Evolutionary conservation across 2,113 vertebrate genomes (phyloP), one percentile per base, ranked within the genome.

Genomic region (Mellivora capensis): DNA sequence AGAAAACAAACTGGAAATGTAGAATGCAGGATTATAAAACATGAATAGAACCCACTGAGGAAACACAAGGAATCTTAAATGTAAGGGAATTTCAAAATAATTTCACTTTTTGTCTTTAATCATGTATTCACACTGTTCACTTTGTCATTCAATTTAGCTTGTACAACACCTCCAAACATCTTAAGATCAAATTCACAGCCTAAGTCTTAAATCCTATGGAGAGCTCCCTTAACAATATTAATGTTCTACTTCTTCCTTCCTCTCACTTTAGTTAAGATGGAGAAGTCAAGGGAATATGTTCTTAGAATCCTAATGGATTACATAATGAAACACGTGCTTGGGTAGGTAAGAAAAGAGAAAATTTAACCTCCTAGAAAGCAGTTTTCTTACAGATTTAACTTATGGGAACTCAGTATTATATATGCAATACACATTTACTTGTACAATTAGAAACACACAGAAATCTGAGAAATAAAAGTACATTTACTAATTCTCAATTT

Each of bases 201-300:
- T 97, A 98, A 97, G 90, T 97, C 96, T 94, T 98, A 98, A 97
- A 97, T 97, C 96, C 95, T 97, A 94, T 13, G 39, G 97, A 98
- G 98, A 97, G 94, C 90, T 97, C 94, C 95, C 97, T 90, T 97
- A 96, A 95, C 93, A 96, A 96, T 98, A 97, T 98, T 91, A 97
- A 93, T 93, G 84, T 87, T 90, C 90, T 96, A 57, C 84, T 96
- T 93, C 87, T 91, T 94, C 77, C 76, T 87, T 90, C 18, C 83
- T 95, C 49, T 95, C 44, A 93, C 57, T 90, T 93, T 86, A 87
- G 93, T 91, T 92, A 96, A 95, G 80, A 77, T 93, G 87, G 69
- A 72, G 94, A 98, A 97, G 80, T 54, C 80, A 93, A 90, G 84
- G 94, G 94, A 97, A 92, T 85, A 95, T 79, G 87, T 72, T 72